Base-by-base conservation (phyloP, 2,797 vertebrate genomes). In the Menidia menidia region DNA sequence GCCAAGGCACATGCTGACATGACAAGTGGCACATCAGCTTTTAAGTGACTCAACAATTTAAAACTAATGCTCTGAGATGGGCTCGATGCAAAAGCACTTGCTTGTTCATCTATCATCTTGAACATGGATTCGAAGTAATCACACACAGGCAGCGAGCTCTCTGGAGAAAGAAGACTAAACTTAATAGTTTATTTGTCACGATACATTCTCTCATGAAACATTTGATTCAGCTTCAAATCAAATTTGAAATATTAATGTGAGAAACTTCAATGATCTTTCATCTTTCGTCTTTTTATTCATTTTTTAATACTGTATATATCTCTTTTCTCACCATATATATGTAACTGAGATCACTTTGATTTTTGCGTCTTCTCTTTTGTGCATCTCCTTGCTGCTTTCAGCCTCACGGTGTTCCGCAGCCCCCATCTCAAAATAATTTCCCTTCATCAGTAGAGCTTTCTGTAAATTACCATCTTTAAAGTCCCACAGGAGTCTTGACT, bases 391-490 rank as follows among this genome's bases (percentile, higher is more conserved):
- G 31, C 43, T 57, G 19, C 68, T 63, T 71, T 77, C 60, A 63
- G 66, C 68, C 68, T 71, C 55, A 64, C 33, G 54, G 30, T 61
- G 52, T 72, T 76, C 67, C 63, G 64, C 39, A 68, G 51, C 56
- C 58, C 53, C 59, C 65, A 70, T 69, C 42, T 77, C n/a, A 33
- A 39, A 78, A 73, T 86, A 73, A 82, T 81, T 73, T 84, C 68
- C 60, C 71, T 68, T 74, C 71, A 58, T 83, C 76, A 48, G 54
- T 0, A 18, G 47, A 67, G 52, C 71, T 77, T 75, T 75, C 61
- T 60, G 64, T 68, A 78, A 86, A 87, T 84, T 77, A 78, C 78
- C 56, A 42, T 86, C 52, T 84, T 86, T 81, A 67, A 87, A 77
- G 64, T 71, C 75, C 72, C 88, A 68, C 65, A 74, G 58, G 71